Conservation (phyloP, 2,113 vertebrate species). For the Sciurus niger region DNA sequence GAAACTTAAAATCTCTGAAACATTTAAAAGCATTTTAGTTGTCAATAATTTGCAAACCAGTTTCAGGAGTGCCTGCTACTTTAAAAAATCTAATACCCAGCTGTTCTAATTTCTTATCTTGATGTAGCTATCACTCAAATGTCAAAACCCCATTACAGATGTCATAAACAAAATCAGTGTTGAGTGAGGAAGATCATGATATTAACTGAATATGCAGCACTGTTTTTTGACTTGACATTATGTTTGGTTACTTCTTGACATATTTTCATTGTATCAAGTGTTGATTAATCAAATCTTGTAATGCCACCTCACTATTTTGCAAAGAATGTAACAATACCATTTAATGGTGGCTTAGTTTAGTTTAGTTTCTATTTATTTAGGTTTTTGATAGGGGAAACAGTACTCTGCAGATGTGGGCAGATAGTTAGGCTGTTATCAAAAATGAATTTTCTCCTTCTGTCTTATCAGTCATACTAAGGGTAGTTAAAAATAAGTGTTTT, state of each 20-base stretch:
- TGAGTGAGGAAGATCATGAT: slow-evolving; percentile 79
- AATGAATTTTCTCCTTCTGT: slow-evolving; percentile 22
- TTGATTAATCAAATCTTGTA: slow-evolving; percentile 71
- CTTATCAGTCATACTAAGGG: neutral
- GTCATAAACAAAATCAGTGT: slow-evolving; percentile 87
- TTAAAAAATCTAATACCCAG: slow-evolving; percentile 84
- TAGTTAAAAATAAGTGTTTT: neutral
- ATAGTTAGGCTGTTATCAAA: slow-evolving; percentile 4
- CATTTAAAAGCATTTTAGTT: slow-evolving; percentile 79
- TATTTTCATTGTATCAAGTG: slow-evolving; percentile 76
- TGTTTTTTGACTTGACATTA: slow-evolving; percentile 73
- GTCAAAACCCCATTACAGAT: slow-evolving; percentile 86
- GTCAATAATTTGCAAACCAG: slow-evolving; percentile 81
- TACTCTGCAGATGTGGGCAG: slow-evolving; percentile 24
- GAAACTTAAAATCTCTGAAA: slow-evolving; percentile 65
- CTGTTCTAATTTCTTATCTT: slow-evolving; percentile 86
- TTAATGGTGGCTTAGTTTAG: slow-evolving; percentile 66
- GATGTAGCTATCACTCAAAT: slow-evolving; percentile 87
- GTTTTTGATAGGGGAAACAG: slow-evolving; percentile 8
- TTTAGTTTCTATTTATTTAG: no score
- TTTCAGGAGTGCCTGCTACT: slow-evolving; percentile 73
- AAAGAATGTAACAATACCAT: slow-evolving; percentile 62
- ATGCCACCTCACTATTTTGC: slow-evolving; percentile 69
- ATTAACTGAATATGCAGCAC: slow-evolving; percentile 71
- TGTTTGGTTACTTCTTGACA: slow-evolving; percentile 74